Base-by-base conservation (phyloP, 2,797 vertebrate species). In the Tenualosa thibaudeaui region DNA sequence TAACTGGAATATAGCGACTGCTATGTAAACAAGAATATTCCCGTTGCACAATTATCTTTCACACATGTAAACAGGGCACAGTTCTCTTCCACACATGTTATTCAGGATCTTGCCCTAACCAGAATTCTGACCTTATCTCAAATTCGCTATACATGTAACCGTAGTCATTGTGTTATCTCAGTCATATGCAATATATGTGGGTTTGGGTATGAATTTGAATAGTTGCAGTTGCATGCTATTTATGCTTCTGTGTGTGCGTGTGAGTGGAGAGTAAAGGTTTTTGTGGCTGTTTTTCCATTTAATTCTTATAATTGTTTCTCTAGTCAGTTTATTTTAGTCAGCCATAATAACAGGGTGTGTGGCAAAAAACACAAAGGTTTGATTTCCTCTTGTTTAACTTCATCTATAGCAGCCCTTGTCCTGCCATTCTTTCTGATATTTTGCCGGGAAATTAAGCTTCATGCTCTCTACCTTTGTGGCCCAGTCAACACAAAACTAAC, bases 351-450 rank as follows among this genome's bases (percentile, higher is more conserved):
- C 68, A 75, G 68, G 68, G 68, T 19, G 68, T 75, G 37, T 31
- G 31, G 68, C 68, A 58, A 22, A 19, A 49, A 49, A 62, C 31
- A 62, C 53, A 83, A 43, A 84, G 75, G 15, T 81, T 40, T 83
- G 40, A 68, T 81, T 86, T 83, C 43, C 62, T 83, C 51, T 49
- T 75, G 24, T 84, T 62, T 24, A 49, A 37, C 46, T 75, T 37
- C 31, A 68, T 54, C n/a, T 50, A 19, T 46, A 26, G 13, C 9
- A 15, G 22, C 71, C 19, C 49, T 9, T 26, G 53, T 81, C 24
- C 13, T 51, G 50, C 53, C 49, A 51, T 60, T 26, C 49, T 37
- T n/a, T 46, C 6, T 75, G 68, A 75, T 75, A 83, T 82, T 84
- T 65, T 82, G 26, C 2, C 37, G 43, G 24, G 50, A 75, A 54